Evolutionary conservation across 2,888 invertebrate genomes (phyloP).

Genomic region (Branchipolynoe longqiensis): DNA sequence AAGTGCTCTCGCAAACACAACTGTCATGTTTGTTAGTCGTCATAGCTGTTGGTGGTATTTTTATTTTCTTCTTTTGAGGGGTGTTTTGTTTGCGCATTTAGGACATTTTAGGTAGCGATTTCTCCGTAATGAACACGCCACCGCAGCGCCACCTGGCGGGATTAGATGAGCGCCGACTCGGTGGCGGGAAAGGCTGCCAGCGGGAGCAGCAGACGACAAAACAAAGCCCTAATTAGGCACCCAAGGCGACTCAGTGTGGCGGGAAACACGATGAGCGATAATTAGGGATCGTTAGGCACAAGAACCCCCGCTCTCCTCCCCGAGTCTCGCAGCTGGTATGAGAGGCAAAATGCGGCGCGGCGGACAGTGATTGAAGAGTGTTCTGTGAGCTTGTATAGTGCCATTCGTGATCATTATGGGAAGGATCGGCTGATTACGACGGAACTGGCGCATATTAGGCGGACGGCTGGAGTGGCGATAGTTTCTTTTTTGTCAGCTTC

Average conservation of each 20-base stretch:
- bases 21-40: no score
- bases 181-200: not conserved
- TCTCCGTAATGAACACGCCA: no score
- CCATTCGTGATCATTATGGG: constrained; percentile 44
- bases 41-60: no score
- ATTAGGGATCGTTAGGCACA: constrained; percentile 53
- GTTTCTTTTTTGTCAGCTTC: not conserved
- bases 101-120: no score
- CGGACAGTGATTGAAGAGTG: not conserved
- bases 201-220: constrained; percentile 30
- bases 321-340: not conserved
- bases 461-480: not conserved
- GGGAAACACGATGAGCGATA: constrained; percentile 43
- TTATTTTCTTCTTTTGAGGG: no score
- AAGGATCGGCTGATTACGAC: constrained; percentile 15
- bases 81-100: no score
- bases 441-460: not conserved
- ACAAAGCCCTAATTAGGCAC: constrained; percentile 47
- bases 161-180: constrained; percentile 4
- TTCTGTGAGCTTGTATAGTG: constrained; percentile 29
- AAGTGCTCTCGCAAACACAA: no score
- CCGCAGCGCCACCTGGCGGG: not conserved
- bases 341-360: not conserved
- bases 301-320: not conserved
- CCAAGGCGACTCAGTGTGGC: constrained; percentile 38